Base-by-base conservation (phyloP, 1,140 invertebrate species). In the Scylla paramamosain region DNA sequence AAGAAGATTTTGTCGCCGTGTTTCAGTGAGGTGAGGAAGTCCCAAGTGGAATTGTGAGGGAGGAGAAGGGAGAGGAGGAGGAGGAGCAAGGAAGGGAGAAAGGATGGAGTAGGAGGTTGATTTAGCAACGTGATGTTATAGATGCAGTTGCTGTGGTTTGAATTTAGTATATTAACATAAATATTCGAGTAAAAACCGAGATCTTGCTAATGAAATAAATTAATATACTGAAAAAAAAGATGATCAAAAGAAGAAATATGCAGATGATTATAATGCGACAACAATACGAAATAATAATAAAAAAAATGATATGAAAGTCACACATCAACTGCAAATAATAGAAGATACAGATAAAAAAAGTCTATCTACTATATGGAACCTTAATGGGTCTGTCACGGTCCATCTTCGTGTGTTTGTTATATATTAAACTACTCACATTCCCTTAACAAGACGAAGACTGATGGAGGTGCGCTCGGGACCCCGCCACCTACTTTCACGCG, bases 1-100 rank as follows among this genome's bases (percentile, higher is more conserved):
- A n/a, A n/a, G 67, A 77, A 77, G 67, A 77, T 77, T 77, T 77
- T 77, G 67, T 77, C 67, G 67, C 20, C n/a, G 67, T 77, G 67
- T 77, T 77, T 77, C 67, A 77, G 25, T 77, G 25, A n/a, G 25
- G 67, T 77, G 67, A 77, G 67, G 67, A 77, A 77, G 67, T 77
- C 67, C 67, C n/a, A 7, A 77, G 67, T n/a, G 67, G 67, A 59
- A 20, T 12, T 77, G 67, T 77, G 67, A 20, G 1, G 20, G 67
- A 20, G 16, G 67, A 7, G 16, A 20, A n/a, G 67, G 8, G 67
- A n/a, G 67, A n/a, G 25, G 67, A n/a, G 3, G 8, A 77, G 67
- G 67, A 8, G n/a, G 25, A 20, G 67, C 7, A n/a, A n/a, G 67
- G 67, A 20, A 77, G 67, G 67, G 3, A 20, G 67, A 77, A 8